Percentiles rank a stretch among this genome's conserved stretches.
Evolutionary conservation across 1,140 invertebrate genomes (phyloP).

Genomic region (Zaprionus ghesquierei): DNA sequence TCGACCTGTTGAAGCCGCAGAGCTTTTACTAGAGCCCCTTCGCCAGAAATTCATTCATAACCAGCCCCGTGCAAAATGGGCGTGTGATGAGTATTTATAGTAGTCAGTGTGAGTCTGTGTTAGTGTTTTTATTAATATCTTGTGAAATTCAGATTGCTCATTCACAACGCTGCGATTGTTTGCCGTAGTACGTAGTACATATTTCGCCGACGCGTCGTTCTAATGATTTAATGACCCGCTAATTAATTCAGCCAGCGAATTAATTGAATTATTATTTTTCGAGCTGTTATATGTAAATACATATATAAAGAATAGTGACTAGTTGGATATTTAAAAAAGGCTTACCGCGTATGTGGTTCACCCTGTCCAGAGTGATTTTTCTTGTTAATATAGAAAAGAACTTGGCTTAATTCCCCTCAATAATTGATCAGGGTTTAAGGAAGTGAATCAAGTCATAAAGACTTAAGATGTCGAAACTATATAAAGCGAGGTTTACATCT

Average conservation of each 20-base stretch:
- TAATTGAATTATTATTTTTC: neutral
- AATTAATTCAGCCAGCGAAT: neutral
- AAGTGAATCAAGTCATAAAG: neutral
- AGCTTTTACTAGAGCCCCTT: constrained; percentile 29
- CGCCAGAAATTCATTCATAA: constrained; percentile 33
- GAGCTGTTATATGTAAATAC: too few relatives aligned
- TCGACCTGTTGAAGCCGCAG: constrained; percentile 12
- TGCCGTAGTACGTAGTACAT: too few relatives aligned
- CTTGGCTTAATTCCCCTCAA: neutral
- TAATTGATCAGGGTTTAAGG: neutral
- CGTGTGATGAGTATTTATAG: neutral
- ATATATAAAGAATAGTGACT: neutral
- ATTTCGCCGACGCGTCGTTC: neutral
- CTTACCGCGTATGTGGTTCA: neutral
- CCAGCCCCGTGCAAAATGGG: neutral
- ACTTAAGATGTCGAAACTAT: neutral
- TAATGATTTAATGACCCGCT: neutral
- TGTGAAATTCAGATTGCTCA: constrained; percentile 40
- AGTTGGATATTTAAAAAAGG: neutral
- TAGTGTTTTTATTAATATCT: constrained; percentile 3
- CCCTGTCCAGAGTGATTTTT: neutral
- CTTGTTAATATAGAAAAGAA: neutral
- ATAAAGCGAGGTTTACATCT: neutral
- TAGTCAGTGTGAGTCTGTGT: neutral
- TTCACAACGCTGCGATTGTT: constrained; percentile 21